These are phyloP conservation scores for Phrynosoma blainvillii DNA, from an alignment of 2,113 vertebrate species.

Conservation along the genomic window DNA sequence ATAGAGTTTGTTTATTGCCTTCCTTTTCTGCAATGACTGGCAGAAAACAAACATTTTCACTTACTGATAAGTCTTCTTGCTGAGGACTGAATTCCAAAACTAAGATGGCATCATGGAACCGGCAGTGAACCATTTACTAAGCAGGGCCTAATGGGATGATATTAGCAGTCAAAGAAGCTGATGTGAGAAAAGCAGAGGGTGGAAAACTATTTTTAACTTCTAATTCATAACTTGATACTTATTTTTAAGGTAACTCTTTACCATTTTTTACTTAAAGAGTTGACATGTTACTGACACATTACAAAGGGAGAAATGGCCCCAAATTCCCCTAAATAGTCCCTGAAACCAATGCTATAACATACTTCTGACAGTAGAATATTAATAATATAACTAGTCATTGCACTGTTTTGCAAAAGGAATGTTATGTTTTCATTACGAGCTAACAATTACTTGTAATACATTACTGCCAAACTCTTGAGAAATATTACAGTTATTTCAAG, in stretches of 20 bases:
- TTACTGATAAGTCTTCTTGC: not conserved
- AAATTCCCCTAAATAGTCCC: not conserved
- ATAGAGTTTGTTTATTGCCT: not conserved
- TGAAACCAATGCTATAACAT: no score
- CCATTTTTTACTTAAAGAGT: not conserved
- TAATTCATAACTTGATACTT: not conserved
- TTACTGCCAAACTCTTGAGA: not conserved
- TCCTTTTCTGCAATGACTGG: not conserved
- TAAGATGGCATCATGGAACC: not conserved
- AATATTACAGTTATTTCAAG: conserved; percentile 3
- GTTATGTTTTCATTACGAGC: not conserved
- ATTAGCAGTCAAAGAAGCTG: not conserved
- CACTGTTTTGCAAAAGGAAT: not conserved
- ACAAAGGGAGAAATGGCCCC: not conserved
- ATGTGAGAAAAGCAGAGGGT: not conserved
- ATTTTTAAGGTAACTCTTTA: not conserved
- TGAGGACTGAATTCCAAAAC: not conserved
- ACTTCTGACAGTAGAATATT: no score
- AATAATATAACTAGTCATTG: no score
- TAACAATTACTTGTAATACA: not conserved
- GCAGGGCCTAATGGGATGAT: not conserved
- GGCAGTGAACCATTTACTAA: not conserved
- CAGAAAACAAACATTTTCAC: not conserved
- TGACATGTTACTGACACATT: not conserved
- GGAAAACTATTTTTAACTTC: not conserved